These are phyloP conservation scores for Synergus japonicus DNA, from an alignment of 2,888 invertebrate genomes.

Conservation along the genomic window DNA sequence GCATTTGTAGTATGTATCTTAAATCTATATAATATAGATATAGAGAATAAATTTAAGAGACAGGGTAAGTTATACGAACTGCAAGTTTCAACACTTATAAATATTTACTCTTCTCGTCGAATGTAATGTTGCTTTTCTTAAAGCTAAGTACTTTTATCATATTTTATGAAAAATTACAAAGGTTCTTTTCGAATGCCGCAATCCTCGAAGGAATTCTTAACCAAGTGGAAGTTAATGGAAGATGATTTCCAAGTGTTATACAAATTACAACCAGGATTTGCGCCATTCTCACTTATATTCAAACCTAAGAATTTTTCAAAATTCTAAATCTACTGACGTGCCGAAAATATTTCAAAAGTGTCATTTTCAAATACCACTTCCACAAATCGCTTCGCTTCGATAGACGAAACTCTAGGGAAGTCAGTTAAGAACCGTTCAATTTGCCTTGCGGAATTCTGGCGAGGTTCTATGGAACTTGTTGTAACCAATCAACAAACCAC, in stretches of 20 bases:
- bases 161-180: not conserved
- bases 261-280: constrained; percentile 4
- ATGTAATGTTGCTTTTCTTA: not conserved
- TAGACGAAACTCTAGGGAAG: constrained; percentile 1
- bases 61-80: not conserved
- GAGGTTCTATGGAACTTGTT: not conserved
- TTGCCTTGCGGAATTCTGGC: constrained; percentile 7
- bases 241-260: constrained; percentile 9
- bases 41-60: not conserved
- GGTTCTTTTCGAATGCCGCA: not conserved
- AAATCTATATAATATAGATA: not conserved
- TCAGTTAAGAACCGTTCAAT: not conserved
- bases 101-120: not conserved
- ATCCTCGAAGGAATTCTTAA: constrained; percentile 10
- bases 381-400: constrained; percentile 2
- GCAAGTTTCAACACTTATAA: constrained; percentile 5
- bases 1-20: not conserved
- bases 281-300: not conserved
- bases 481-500: not conserved
- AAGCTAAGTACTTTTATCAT: not conserved
- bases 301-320: not conserved
- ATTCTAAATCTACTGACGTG: not conserved
- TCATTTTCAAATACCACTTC: not conserved
- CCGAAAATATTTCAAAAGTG: not conserved
- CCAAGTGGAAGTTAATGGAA: constrained; percentile 22